These are phyloP conservation scores for Herminia tarsipennalis DNA, from an alignment of 2,888 invertebrate genomes.

Conservation along the genomic window DNA sequence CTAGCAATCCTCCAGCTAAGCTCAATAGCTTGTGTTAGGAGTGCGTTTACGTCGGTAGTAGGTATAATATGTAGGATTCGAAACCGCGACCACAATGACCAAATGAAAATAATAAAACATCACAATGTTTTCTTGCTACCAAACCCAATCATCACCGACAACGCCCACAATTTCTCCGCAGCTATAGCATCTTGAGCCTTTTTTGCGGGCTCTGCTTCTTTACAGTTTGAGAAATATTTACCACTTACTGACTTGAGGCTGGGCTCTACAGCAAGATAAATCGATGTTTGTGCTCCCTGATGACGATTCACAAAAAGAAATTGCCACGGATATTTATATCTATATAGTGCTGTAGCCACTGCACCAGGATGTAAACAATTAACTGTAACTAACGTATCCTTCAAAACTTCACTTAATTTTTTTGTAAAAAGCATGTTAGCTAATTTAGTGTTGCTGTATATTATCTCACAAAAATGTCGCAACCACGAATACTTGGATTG, in stretches of 20 bases:
- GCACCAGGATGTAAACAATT: slow-evolving; percentile 94
- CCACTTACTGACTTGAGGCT: slow-evolving; percentile 89
- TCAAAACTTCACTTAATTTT: slow-evolving; percentile 87
- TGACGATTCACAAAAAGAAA: slow-evolving; percentile 44
- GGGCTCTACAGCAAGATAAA: slow-evolving; percentile 89
- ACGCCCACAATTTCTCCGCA: slow-evolving; percentile 91
- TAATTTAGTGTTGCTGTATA: slow-evolving; percentile 90
- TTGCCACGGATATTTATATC: slow-evolving; percentile 86
- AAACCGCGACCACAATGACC: no score
- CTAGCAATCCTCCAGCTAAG: no score
- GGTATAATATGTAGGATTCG: no score
- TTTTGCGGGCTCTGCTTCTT: slow-evolving; percentile 81
- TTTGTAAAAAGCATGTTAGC: slow-evolving; percentile 89
- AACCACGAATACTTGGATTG: slow-evolving; percentile 78
- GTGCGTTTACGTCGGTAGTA: no score
- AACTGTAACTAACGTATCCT: slow-evolving; percentile 88
- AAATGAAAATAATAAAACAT: no score
- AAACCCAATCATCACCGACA: slow-evolving; percentile 79
- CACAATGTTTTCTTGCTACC: slow-evolving; percentile 7
- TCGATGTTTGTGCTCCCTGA: slow-evolving; percentile 91
- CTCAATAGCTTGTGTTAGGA: no score
- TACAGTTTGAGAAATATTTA: slow-evolving; percentile 91
- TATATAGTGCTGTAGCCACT: slow-evolving; percentile 91
- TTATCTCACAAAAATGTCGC: slow-evolving; percentile 77
- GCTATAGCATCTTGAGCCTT: slow-evolving; percentile 87